Conservation (phyloP, 1,140 invertebrate species). For the honey bee (Apis mellifera) region DNA sequence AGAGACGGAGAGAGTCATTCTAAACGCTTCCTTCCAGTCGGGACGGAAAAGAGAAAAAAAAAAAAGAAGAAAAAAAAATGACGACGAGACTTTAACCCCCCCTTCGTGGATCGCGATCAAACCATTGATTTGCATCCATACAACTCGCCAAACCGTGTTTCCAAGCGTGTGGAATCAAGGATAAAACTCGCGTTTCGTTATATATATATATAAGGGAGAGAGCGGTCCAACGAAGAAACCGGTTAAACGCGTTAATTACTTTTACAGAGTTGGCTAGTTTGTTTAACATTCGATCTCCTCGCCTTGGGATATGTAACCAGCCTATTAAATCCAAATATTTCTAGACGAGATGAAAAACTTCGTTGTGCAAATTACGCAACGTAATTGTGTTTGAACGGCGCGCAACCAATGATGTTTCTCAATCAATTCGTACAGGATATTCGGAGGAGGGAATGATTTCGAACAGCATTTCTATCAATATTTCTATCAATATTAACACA, state of each 20-base stretch:
- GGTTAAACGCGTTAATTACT: constrained; percentile 18
- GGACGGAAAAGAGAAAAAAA: no score
- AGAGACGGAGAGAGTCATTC: constrained; percentile 32
- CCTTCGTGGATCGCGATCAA: constrained; percentile 19
- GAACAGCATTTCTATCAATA: no score
- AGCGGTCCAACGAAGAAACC: neutral
- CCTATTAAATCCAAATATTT: neutral
- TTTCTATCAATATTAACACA: no score
- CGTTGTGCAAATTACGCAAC: no score
- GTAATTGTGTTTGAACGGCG: no score
- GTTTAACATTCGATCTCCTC: neutral
- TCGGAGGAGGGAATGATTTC: no score
- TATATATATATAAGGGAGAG: neutral
- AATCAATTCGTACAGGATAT: no score
- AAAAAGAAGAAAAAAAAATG: neutral
- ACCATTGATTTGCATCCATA: constrained; percentile 25
- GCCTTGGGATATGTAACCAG: neutral
- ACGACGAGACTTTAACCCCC: constrained; percentile 25
- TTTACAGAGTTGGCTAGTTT: no score
- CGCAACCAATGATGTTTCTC: no score
- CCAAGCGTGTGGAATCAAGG: neutral
- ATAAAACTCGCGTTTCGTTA: constrained; percentile 3
- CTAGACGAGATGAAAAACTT: no score
- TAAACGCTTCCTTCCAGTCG: constrained; percentile 35
- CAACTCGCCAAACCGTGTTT: neutral